Base-by-base conservation (phyloP, 2,888 invertebrate species). In the Heliconius cydno region DNA sequence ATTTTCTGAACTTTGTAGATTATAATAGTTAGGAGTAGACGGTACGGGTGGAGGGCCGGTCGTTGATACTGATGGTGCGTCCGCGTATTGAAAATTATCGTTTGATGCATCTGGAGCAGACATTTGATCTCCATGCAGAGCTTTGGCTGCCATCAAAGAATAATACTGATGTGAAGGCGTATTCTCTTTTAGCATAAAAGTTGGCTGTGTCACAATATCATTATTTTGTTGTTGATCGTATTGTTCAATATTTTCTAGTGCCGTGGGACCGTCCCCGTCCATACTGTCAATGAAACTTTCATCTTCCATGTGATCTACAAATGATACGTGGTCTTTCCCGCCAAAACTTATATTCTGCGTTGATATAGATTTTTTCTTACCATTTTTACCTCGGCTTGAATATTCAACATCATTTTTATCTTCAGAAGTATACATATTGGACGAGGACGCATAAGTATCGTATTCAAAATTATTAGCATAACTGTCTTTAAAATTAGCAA, bases 321-420 rank as follows among this genome's bases (percentile, higher is more conserved):
- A 89, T 22, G 91, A 91, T 79, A 91, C 88, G 80, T 91, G 92
- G 76, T 92, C 92, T 84, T 91, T 89, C 34, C 91, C 91, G 19
- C 93, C 93, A 85, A 95, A 94, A 79, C 88, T 92, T 67, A 95
- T 91, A 81, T 93, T 94, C 85, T 95, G 95, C 1, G 92, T 92
- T 3, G 95, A 95, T 82, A 94, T 87, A 0, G 95, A 94, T 83
- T 94, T 95, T 81, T 93, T 93, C 85, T 89, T 91, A 12, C 89
- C 89, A 82, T 88, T 93, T 81, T 89, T 89, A 19, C 83, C 84
- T 68, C 87, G 87, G 78, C 82, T 85, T 63, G 85, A 82, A 82
- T 85, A 84, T 30, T 86, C 82, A 66, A 87, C 87, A 63, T 89
- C 86, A 52, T 87, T 88, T 84, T 89, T 90, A 70, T 89, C 87